Percentiles rank a stretch among this genome's conserved stretches.
These are phyloP conservation scores for Sympetrum striolatum DNA, from an alignment of 2,888 invertebrate species.

Conservation along the genomic window DNA sequence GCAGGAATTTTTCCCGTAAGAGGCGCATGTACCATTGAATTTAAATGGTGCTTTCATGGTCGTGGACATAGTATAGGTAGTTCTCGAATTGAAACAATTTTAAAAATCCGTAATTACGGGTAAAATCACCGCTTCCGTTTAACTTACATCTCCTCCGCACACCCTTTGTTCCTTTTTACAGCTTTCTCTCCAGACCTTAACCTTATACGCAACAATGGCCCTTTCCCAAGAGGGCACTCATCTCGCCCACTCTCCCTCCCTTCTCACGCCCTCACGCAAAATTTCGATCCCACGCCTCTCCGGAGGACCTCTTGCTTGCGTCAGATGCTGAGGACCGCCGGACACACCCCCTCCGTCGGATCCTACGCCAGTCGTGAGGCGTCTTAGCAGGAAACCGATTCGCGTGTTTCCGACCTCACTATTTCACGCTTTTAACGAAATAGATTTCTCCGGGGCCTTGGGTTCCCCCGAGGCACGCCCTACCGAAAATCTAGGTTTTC, in stretches of 20 bases:
- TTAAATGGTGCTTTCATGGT: no score
- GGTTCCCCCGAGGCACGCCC: not conserved
- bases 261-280: not conserved
- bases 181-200: constrained; percentile 2
- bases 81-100: not conserved
- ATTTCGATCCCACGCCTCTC: constrained; percentile 24
- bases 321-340: not conserved
- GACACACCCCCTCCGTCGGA: not conserved
- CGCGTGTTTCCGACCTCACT: not conserved
- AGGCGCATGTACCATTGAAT: no score
- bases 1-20: no score
- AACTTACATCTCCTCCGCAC: not conserved
- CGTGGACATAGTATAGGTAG: not conserved
- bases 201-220: constrained; percentile 22
- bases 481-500: not conserved
- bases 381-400: not conserved
- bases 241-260: not conserved
- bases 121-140: not conserved
- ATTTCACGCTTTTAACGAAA: not conserved
- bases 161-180: not conserved
- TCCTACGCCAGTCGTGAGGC: not conserved
- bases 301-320: constrained; percentile 26
- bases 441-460: not conserved
- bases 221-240: constrained; percentile 22
- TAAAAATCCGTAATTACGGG: not conserved